Evolutionary conservation across 2,797 vertebrate species (phyloP).

Genomic region (Odontamblyopus rebecca): DNA sequence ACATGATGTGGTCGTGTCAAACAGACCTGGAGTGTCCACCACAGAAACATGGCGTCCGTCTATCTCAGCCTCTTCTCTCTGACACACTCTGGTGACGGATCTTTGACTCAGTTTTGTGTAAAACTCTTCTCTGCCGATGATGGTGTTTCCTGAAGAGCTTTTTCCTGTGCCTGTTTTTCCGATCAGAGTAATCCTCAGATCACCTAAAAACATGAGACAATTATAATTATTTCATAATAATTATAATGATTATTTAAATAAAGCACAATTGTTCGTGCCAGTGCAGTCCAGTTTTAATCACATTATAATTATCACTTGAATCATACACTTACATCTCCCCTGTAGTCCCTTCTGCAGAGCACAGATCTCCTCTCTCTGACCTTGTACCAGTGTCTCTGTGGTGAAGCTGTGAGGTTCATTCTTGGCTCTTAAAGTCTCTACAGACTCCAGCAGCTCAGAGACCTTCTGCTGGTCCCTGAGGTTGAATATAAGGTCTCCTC

Average conservation of each 20-base stretch:
- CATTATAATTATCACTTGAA: too few species aligned
- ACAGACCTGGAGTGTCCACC: constrained; percentile 12
- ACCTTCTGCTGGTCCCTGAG: constrained; percentile 16
- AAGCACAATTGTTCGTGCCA: too few species aligned
- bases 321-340: too few species aligned
- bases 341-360: not conserved
- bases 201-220: too few species aligned
- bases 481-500: constrained; percentile 16
- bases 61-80: constrained; percentile 1
- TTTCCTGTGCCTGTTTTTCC: constrained; percentile 34
- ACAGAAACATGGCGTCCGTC: not conserved
- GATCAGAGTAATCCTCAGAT: constrained; percentile 25
- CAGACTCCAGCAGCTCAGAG: not conserved
- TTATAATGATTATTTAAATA: too few species aligned
- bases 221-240: too few species aligned
- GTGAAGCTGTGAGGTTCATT: too few species aligned
- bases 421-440: not conserved
- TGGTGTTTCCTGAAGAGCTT: constrained; percentile 4
- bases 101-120: not conserved
- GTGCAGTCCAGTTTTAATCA: too few species aligned
- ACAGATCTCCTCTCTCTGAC: not conserved
- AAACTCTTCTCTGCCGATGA: constrained; percentile 7
- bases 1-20: too few species aligned
- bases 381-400: not conserved
- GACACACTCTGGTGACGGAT: constrained; percentile 12